Evolutionary conservation across 2,888 invertebrate species (phyloP).

Genomic region (Stenodera caucasica): DNA sequence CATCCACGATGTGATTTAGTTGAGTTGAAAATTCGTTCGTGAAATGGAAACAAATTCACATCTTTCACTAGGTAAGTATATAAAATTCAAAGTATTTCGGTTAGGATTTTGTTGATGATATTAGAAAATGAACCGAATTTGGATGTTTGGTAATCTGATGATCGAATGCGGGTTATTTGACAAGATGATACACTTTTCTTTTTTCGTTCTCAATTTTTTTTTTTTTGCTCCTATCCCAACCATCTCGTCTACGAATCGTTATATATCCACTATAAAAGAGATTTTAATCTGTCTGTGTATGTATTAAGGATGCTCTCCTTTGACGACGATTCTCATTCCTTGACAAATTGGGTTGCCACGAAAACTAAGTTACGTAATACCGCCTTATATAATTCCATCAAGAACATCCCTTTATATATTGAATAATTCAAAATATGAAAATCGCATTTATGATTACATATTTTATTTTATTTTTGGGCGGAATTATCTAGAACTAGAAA

Average conservation of each 20-base stretch:
- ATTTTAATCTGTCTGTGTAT: slow-evolving; percentile 31
- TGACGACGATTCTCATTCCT: slow-evolving; percentile 33
- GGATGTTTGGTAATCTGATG: slow-evolving; percentile 46
- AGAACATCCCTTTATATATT: slow-evolving; percentile 12
- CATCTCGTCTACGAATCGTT: slow-evolving; percentile 2
- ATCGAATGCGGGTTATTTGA: slow-evolving; percentile 46
- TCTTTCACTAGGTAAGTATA: not conserved
- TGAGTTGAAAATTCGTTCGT: not conserved
- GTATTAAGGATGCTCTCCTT: slow-evolving; percentile 31
- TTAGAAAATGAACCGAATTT: slow-evolving; percentile 32
- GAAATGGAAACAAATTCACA: not conserved
- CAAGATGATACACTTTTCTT: slow-evolving; percentile 33
- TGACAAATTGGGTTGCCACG: slow-evolving; percentile 32
- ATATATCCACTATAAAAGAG: slow-evolving; percentile 32
- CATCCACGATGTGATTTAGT: not conserved
- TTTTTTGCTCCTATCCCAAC: not conserved
- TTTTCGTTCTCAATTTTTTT: slow-evolving; percentile 18
- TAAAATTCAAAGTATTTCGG: not conserved
- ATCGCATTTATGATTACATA: not conserved
- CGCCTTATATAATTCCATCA: slow-evolving; percentile 20
- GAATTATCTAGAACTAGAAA: not conserved
- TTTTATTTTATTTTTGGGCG: not conserved
- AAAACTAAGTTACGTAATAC: slow-evolving; percentile 19
- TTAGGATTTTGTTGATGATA: slow-evolving; percentile 25
- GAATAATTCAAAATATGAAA: not conserved